phyloP scores from a whole-genome alignment of 2,113 vertebrate genomes.

The Trochalopteron elliotii region DNA sequence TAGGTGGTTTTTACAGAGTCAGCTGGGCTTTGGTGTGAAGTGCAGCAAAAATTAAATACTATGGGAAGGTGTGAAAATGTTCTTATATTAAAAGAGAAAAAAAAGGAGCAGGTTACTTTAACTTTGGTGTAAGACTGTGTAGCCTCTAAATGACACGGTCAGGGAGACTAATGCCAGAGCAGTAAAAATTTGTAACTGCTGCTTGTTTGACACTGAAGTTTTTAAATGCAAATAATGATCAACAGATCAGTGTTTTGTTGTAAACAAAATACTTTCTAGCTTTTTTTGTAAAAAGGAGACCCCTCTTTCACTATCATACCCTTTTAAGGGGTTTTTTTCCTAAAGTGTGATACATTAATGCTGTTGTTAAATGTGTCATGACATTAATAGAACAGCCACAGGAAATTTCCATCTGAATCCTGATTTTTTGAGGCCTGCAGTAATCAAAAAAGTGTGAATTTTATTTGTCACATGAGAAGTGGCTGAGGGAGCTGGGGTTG shows the following conservation, averaged over 20 bases:
- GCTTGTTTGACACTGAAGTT: background rate
- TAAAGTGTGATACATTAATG: background rate
- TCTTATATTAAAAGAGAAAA: background rate
- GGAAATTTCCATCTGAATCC: background rate
- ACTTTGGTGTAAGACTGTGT: background rate
- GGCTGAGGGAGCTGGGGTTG: background rate
- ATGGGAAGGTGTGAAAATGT: background rate
- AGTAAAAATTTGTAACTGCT: background rate
- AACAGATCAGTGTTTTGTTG: background rate
- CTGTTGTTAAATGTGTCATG: background rate
- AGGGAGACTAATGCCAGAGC: background rate
- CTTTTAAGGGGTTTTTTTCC: background rate
- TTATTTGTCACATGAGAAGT: background rate
- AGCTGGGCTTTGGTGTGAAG: constrained; percentile 30
- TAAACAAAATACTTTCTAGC: background rate
- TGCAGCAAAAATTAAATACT: constrained; percentile 36
- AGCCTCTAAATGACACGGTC: background rate
- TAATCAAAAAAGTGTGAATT: background rate
- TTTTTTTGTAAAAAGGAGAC: background rate
- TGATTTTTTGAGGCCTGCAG: background rate
- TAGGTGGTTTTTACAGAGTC: constrained; percentile 31
- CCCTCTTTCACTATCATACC: background rate
- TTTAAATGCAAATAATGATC: background rate
- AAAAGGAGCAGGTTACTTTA: background rate
- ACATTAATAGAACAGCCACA: background rate